Conservation (phyloP, 2,797 vertebrate species). For the Myioborus melanocephalus region DNA sequence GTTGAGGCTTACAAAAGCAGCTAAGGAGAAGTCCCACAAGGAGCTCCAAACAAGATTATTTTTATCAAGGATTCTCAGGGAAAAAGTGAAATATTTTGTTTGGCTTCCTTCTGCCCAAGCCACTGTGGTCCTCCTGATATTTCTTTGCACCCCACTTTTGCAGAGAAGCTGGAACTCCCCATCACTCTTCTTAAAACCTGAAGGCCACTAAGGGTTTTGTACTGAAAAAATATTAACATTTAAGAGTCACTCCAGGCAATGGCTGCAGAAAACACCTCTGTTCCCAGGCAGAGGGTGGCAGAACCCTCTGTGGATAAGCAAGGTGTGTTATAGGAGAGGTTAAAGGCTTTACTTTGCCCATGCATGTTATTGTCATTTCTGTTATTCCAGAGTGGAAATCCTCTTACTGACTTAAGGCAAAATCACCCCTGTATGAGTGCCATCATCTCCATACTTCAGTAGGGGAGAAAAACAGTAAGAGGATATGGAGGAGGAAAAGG, state of each 20-base stretch:
- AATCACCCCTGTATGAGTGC: not conserved
- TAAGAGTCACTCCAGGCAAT: not conserved
- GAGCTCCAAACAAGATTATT: not conserved
- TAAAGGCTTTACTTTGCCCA: not conserved
- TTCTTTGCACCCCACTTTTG: not conserved
- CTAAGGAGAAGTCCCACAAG: not conserved
- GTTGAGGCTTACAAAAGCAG: not conserved
- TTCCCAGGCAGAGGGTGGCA: not conserved
- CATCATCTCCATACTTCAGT: not conserved
- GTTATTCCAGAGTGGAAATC: not conserved
- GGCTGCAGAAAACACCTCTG: not conserved
- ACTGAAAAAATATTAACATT: not conserved
- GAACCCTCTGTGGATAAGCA: not conserved
- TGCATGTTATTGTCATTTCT: not conserved
- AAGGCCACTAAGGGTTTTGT: not conserved
- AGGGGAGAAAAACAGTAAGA: not conserved
- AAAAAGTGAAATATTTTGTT: not conserved
- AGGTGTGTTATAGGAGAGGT: not conserved
- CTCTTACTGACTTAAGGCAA: not conserved
- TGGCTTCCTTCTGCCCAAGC: not conserved
- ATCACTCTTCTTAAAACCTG: not conserved
- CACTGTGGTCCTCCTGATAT: not conserved
- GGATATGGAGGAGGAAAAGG: not conserved
- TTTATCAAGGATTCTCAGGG: not conserved
- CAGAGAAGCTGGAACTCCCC: not conserved